Base-by-base conservation (phyloP, 2,113 vertebrate species). In the Osmerus eperlanus region DNA sequence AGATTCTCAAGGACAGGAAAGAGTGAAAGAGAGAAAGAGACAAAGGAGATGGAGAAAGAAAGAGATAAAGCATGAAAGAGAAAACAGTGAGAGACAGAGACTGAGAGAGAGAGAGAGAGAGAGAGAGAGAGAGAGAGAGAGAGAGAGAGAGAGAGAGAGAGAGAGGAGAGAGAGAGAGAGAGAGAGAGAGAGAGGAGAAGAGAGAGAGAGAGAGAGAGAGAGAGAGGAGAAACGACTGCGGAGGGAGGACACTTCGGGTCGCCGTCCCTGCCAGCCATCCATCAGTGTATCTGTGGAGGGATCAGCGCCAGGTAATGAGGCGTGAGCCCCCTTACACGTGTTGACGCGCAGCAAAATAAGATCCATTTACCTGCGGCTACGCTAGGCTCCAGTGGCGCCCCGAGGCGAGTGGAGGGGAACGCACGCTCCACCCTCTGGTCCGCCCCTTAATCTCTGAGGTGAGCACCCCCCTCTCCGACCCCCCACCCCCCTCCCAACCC, bases 291-390 rank as follows among this genome's bases (percentile, higher is more conserved):
- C 82, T 81, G 82, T 61, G 67, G 85, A 76, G 84, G 84, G 78
- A 90, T 89, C 86, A 60, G 81, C 81, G 88, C 80, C 72, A 86
- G 84, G 85, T 91, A 92, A 93, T 92, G 92, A 92, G 89, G 87
- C 91, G 75, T 92, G 84, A 81, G 85, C 85, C 86, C 84, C 88
- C 87, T 91, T 92, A 92, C 89, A 92, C 86, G 79, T 91, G 91
- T 92, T 90, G 91, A 91, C 86, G 90, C 83, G 81, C 84, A 76
- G 73, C 89, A 90, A 92, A 92, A 91, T 93, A 93, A 91, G 89
- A 92, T 92, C 91, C 87, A 92, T 92, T 93, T 92, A 92, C 89
- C 89, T 90, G 62, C 83, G 69, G 80, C 79, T 41, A 7, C 36
- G 36, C 36, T 41, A 7, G 36, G 36, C 36, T 41, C 36, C 6